Evolutionary conservation across 2,888 invertebrate species (phyloP), one percentile per base, ranked within the genome.

Genomic region (Melanargia galathea): DNA sequence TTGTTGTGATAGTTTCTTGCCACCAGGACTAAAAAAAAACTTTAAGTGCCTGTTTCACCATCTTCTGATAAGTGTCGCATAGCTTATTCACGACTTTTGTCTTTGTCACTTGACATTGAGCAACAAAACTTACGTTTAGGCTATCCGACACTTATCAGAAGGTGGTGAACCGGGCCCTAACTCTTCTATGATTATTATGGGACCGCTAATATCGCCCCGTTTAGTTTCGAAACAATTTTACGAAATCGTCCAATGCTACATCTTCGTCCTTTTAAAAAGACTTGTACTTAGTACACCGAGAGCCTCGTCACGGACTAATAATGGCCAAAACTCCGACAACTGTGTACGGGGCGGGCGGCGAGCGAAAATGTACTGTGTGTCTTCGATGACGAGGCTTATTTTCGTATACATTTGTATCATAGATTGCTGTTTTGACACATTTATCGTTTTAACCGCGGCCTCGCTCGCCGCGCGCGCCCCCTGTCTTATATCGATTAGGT

Each of bases 251-350:
- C 90, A 90, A 81, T 80, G 75, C 83, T 80, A 90, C 82, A 89
- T 88, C 89, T 90, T 90, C 91, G 91, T 91, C 91, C 91, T 88
- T 79, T 70, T 18, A 18, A 79, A 84, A 90, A 90, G 91, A 91
- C 91, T 91, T 77, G 90, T 90, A 90, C 87, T 83, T 86, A 89
- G 90, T 89, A 86, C 87, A 82, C 73, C 71, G 74, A 73, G 76
- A 72, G 78, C 79, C 80, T 76, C 77, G 75, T 75, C 82, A 83
- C 80, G 80, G 78, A 79, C 75, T 74, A 74, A 72, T 74, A 70
- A 73, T 65, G 68, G 75, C 78, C 75, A 71, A 70, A 74, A 63
- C 66, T 54, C 70, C 75, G 74, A 76, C 73, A 69, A 73, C 65
- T 35, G 73, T 61, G 54, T 68, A 66, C 64, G 72, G 73, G 73